phyloP scores from a whole-genome alignment of 2,888 invertebrate species.

The Seira musarum region DNA sequence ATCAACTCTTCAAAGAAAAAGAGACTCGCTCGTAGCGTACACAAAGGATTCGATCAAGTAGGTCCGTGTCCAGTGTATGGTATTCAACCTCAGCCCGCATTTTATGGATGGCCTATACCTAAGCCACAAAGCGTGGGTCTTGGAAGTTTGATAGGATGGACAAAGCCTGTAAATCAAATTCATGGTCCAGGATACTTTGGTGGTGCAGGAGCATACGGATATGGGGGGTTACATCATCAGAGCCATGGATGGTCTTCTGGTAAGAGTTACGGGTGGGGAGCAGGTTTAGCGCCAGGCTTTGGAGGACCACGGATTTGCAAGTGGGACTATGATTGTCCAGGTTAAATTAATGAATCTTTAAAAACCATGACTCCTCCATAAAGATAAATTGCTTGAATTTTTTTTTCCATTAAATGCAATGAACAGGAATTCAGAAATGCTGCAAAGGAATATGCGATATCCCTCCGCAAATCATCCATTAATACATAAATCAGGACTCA shows the following conservation, averaged over 20 bases:
- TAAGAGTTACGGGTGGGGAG: slow-evolving; percentile 32
- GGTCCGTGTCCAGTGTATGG: slow-evolving; percentile 44
- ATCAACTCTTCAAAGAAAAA: slow-evolving; percentile 38
- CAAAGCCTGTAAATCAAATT: slow-evolving; percentile 43
- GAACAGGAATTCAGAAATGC: slow-evolving; percentile 37
- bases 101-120: slow-evolving; percentile 26
- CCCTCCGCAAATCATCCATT: slow-evolving; percentile 27
- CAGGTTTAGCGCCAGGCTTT: not conserved
- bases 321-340: slow-evolving; percentile 45
- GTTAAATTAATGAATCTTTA: slow-evolving; percentile 24
- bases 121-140: slow-evolving; percentile 41
- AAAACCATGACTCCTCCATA: not conserved
- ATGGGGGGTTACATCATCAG: not conserved
- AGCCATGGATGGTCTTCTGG: not conserved
- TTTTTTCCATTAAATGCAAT: not conserved
- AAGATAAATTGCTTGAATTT: not conserved
- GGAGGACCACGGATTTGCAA: slow-evolving; percentile 20
- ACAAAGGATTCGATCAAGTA: slow-evolving; percentile 33
- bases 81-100: not conserved
- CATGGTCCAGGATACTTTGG: slow-evolving; percentile 1
- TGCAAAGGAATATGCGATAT: slow-evolving; percentile 50
- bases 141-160: slow-evolving; percentile 52
- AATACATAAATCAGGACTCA: too few relatives aligned
- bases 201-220: not conserved
- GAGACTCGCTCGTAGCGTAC: slow-evolving; percentile 37